Conservation (phyloP, 2,113 vertebrate species). For the Alligator mississippiensis region DNA sequence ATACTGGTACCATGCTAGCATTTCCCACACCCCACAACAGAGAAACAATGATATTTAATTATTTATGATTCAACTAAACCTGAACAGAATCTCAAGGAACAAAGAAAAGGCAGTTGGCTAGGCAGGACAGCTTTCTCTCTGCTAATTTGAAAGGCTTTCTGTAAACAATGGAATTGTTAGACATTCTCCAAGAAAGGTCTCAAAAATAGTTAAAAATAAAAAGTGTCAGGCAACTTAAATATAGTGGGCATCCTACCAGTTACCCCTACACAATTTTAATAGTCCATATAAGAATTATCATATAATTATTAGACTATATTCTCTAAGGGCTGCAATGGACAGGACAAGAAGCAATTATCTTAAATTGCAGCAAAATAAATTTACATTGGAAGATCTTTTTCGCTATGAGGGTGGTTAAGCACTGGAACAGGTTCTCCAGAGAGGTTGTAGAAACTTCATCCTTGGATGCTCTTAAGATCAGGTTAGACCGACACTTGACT, state of each 20-base stretch:
- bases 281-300: no score
- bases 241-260: background rate
- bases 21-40: background rate
- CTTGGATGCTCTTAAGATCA: no score
- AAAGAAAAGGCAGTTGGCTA: background rate
- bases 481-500: no score
- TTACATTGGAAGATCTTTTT: no score
- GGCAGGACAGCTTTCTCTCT: background rate
- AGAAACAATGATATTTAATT: constrained; percentile 10
- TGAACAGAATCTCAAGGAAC: background rate
- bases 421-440: no score
- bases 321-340: no score
- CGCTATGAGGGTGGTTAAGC: no score
- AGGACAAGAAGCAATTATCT: no score
- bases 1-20: no score
- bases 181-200: rapidly evolving
- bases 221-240: background rate
- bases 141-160: background rate
- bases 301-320: no score
- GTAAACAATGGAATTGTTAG: background rate
- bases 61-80: constrained; percentile 20
- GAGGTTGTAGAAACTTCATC: no score
- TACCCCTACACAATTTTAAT: background rate
- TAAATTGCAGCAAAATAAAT: no score
- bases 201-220: background rate